These are phyloP conservation scores for Ochropleura leucogaster DNA, from an alignment of 2,888 invertebrate genomes.

Conservation along the genomic window DNA sequence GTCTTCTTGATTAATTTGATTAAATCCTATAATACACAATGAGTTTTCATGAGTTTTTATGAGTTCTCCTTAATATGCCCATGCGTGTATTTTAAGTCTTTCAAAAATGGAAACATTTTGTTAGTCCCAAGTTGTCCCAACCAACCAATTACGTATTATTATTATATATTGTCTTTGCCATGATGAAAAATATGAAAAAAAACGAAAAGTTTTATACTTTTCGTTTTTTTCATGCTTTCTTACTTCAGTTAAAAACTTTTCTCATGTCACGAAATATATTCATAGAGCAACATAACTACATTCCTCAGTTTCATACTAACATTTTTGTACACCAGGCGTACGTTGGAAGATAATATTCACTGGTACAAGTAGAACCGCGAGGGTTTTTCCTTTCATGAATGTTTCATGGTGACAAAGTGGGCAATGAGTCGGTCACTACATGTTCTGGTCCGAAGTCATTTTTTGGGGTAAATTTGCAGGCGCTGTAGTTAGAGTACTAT, in stretches of 20 bases:
- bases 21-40: too few species aligned
- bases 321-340: conserved; percentile 32
- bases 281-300: conserved; percentile 19
- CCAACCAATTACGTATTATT: too few species aligned
- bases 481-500: neutral
- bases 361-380: conserved; percentile 32
- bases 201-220: too few species aligned
- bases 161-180: neutral
- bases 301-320: conserved; percentile 11
- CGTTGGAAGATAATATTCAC: conserved; percentile 28
- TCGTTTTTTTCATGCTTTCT: conserved; percentile 6
- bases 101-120: too few species aligned
- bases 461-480: conserved; percentile 25
- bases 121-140: too few species aligned
- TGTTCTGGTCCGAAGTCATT: conserved; percentile 39
- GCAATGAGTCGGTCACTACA: conserved; percentile 59
- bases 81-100: too few species aligned
- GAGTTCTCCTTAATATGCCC: too few species aligned
- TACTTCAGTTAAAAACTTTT: conserved; percentile 7
- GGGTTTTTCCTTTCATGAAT: conserved; percentile 63
- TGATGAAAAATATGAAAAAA: neutral
- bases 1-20: too few species aligned
- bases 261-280: conserved; percentile 26
- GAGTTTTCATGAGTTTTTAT: too few species aligned
- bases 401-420: conserved; percentile 65